Evolutionary conservation across 2,113 vertebrate genomes (phyloP).

Genomic region (Myotis yumanensis): DNA sequence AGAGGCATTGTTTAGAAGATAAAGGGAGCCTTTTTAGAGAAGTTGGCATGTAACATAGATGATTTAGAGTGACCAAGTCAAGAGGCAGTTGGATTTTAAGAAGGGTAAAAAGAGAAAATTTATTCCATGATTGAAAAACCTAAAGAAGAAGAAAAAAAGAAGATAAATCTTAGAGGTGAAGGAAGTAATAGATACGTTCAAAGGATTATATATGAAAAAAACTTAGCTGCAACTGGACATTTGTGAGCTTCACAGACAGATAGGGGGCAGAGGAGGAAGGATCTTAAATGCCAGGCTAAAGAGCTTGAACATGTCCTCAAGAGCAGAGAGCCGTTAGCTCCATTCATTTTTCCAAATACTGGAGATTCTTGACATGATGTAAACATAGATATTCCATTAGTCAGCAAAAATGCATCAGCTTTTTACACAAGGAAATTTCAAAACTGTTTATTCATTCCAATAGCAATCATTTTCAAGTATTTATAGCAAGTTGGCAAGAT

Average conservation of each 20-base stretch:
- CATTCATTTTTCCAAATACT: background rate
- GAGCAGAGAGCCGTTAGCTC: too few species aligned
- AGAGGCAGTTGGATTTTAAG: background rate
- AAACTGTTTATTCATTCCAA: constrained; percentile 64
- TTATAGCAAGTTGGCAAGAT: constrained; percentile 70
- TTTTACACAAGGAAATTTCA: constrained; percentile 50
- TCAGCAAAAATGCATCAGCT: constrained; percentile 50
- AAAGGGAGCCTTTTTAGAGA: background rate
- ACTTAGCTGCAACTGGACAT: background rate
- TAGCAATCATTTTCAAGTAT: constrained; percentile 75
- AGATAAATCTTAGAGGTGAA: background rate
- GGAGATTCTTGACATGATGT: background rate
- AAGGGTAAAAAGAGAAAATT: background rate
- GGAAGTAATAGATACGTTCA: background rate
- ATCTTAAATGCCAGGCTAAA: background rate
- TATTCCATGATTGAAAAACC: background rate
- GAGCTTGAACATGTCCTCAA: background rate
- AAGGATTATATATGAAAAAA: background rate
- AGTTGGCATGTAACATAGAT: background rate
- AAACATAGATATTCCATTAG: constrained; percentile 34
- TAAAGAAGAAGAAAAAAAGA: accelerated
- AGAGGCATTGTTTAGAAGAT: background rate
- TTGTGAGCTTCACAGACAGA: background rate
- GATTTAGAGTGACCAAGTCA: background rate
- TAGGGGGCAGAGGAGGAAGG: background rate